Evolutionary conservation across 23 tunicate species (phyloP).

Genomic region (Aplidium turbinatum): DNA sequence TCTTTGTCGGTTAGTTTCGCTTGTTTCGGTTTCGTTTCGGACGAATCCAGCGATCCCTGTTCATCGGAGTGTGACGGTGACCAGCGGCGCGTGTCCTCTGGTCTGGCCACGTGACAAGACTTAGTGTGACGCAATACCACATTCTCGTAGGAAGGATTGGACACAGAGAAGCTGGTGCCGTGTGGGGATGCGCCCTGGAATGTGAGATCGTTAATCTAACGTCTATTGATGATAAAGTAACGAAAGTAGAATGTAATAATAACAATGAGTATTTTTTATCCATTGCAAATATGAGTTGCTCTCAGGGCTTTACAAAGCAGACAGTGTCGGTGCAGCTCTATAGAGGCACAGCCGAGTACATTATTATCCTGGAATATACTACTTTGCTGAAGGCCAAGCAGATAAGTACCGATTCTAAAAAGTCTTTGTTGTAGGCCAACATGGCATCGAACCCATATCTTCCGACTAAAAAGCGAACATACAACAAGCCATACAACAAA

Average conservation of each 20-base stretch:
- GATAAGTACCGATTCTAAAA: no score
- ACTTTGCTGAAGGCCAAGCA: no score
- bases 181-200: slow-evolving; percentile 10
- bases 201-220: not conserved
- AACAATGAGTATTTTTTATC: not conserved
- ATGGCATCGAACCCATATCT: no score
- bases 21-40: slow-evolving; percentile 81
- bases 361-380: no score
- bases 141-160: slow-evolving; percentile 58
- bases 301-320: no score
- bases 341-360: no score
- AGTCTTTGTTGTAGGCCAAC: no score
- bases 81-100: slow-evolving; percentile 25
- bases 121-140: slow-evolving; percentile 20
- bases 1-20: slow-evolving; percentile 30
- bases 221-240: not conserved
- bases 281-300: no score
- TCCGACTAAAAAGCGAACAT: no score
- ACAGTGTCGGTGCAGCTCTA: no score
- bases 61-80: slow-evolving; percentile 19
- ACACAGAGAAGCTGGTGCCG: slow-evolving; percentile 55
- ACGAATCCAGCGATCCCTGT: slow-evolving; percentile 74
- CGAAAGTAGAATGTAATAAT: not conserved
- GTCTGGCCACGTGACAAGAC: slow-evolving; percentile 7
- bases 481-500: no score